Base-by-base conservation (phyloP, 2,797 vertebrate genomes). In the Menidia menidia region DNA sequence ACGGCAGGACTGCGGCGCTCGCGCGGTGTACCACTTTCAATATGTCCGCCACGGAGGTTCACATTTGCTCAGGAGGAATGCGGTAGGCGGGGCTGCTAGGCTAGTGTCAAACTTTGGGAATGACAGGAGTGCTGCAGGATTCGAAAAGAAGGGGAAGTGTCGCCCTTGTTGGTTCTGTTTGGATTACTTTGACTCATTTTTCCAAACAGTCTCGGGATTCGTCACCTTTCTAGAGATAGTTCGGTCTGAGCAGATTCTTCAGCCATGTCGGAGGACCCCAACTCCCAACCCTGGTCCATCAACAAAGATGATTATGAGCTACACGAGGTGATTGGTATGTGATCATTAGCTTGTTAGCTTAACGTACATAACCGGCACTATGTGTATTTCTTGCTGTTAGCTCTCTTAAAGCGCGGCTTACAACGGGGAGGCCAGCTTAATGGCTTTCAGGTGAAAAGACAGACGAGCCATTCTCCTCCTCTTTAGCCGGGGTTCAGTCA, bases 281-380 rank as follows among this genome's bases (percentile, higher is more conserved):
- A 95, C 93, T 93, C 95, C 84, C 94, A 97, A 92, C 92, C 96
- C 85, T 99, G 98, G 98, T 97, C 98, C 94, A 99, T 99, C 95
- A 95, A 97, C 95, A 95, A 95, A 94, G 98, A 99, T 95, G 97
- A 99, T 73, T 99, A 99, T 75, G 98, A 98, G 92, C 96, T 99
- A 77, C 95, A 97, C 93, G 97, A 99, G 96, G 98, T 99, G 89
- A 98, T 99, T 87, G 98, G 98, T 99, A 93, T 77, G 92, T 92
- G 83, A 75, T 80, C 69, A 59, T 42, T 77, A 66, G 79, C 83
- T 74, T 74, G 82, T 83, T 88, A 82, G 83, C 81, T 68, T 54
- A 19, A 68, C 47, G 30, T 73, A 33, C 55, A 75, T 44, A 43
- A 59, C 65, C 48, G 35, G 66, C 53, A 80, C 39, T 57, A 31